Conservation (phyloP, 92 coral and sea anemone species). For the Umimayanthus chanpuru region DNA sequence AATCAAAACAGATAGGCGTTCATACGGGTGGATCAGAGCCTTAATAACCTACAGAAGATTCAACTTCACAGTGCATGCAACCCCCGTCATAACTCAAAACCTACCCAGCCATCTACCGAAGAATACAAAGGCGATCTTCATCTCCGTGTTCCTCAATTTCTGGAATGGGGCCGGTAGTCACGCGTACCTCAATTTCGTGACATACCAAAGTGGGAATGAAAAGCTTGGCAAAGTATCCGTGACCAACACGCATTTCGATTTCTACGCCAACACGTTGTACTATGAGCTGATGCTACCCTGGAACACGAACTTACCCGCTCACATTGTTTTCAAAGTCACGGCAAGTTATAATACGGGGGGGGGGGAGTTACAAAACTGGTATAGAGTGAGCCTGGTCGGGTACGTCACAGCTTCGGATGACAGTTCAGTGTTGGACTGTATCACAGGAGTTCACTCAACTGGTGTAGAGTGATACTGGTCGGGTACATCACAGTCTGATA, state of each 20-base stretch:
- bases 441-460: neutral
- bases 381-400: constrained; percentile 26
- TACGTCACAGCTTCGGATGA: constrained; percentile 22
- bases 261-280: constrained; percentile 50
- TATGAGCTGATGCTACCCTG: constrained; percentile 51
- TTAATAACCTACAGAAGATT: constrained; percentile 35
- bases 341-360: constrained; percentile 37
- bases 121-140: constrained; percentile 65
- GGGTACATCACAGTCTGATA: no score
- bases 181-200: constrained; percentile 50
- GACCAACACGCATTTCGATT: constrained; percentile 40
- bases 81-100: constrained; percentile 60
- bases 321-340: constrained; percentile 50
- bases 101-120: constrained; percentile 57
- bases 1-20: constrained; percentile 23
- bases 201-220: constrained; percentile 50
- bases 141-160: constrained; percentile 64
- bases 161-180: constrained; percentile 41
- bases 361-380: constrained; percentile 41
- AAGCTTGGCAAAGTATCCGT: constrained; percentile 44
- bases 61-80: constrained; percentile 31
- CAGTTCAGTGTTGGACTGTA: no score
- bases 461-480: neutral
- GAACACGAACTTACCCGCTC: constrained; percentile 34
- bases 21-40: constrained; percentile 49